Evolutionary conservation across 1,140 invertebrate species (phyloP).

Genomic region (Mya arenaria): DNA sequence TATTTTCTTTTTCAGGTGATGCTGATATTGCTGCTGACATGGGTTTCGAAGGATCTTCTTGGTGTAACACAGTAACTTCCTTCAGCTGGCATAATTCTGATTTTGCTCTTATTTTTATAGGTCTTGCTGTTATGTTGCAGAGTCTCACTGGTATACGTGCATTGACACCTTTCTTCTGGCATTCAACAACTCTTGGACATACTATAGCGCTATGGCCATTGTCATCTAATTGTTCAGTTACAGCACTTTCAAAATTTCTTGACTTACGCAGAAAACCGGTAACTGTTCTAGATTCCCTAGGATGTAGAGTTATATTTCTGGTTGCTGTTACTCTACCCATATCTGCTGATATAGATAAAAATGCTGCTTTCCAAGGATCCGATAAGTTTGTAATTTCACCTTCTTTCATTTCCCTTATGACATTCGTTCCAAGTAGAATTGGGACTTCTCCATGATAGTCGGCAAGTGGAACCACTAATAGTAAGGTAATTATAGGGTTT

Average conservation of each 20-base stretch:
- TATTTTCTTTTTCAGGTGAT: background rate
- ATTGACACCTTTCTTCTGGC: background rate
- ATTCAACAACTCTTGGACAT: background rate
- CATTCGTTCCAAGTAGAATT: background rate
- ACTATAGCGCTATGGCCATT: background rate
- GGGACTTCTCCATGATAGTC: background rate
- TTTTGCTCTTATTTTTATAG: background rate
- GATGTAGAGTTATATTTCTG: background rate
- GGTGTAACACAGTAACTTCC: conserved; percentile 3
- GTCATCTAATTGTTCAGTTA: conserved; percentile 13
- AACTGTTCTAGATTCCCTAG: conserved; percentile 14
- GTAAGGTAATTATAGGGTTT: background rate
- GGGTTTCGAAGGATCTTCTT: background rate
- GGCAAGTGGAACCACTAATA: background rate
- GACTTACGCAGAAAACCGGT: background rate
- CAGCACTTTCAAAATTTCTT: background rate
- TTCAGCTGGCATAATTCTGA: background rate
- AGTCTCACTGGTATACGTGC: background rate
- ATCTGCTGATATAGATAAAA: background rate
- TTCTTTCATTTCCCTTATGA: background rate
- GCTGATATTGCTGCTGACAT: background rate
- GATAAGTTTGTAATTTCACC: background rate
- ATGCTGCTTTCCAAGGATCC: conserved; percentile 7
- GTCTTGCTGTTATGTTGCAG: conserved; percentile 14
- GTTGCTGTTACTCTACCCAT: conserved; percentile 11